phyloP scores from a whole-genome alignment of 1,140 invertebrate genomes.

The Zaprionus gabonicus region DNA sequence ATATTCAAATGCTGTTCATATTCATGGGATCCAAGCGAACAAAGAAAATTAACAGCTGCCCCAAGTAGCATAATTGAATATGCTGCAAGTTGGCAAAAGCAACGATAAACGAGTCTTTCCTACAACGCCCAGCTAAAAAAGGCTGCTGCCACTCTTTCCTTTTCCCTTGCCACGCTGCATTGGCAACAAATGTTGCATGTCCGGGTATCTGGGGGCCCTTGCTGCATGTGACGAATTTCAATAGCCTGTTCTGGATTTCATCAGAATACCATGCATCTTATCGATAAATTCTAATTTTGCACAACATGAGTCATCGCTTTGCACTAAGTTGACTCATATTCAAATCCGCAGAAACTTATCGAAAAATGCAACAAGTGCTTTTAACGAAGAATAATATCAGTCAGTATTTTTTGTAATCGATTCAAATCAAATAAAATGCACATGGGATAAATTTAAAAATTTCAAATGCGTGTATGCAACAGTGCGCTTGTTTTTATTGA shows the following conservation, averaged over 20 bases:
- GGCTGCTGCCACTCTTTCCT: background rate
- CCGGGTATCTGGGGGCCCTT: conserved; percentile 6
- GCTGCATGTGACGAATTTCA: conserved; percentile 63
- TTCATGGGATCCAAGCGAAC: conserved; percentile 8
- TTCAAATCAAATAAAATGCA: too few species aligned
- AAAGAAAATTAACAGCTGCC: conserved; percentile 36
- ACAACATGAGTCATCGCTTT: background rate
- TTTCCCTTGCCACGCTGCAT: conserved; percentile 50
- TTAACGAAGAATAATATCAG: too few species aligned
- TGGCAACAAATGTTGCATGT: conserved; percentile 74
- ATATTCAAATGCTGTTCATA: background rate
- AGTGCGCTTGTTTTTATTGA: conserved; percentile 2
- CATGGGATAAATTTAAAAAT: too few species aligned
- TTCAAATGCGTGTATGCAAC: background rate
- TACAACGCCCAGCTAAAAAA: conserved; percentile 13
- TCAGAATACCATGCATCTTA: background rate
- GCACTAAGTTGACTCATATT: background rate
- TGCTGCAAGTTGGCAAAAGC: conserved; percentile 22
- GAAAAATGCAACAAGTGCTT: background rate
- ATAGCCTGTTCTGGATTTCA: conserved; percentile 25
- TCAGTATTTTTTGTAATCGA: too few species aligned
- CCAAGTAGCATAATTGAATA: conserved; percentile 26
- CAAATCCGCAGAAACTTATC: background rate
- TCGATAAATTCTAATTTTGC: background rate
- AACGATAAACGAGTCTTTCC: conserved; percentile 5